Percentiles rank a stretch among this genome's conserved stretches.
These are phyloP conservation scores for Nycticebus coucang DNA, from an alignment of 2,113 vertebrate species.

Conservation along the genomic window DNA sequence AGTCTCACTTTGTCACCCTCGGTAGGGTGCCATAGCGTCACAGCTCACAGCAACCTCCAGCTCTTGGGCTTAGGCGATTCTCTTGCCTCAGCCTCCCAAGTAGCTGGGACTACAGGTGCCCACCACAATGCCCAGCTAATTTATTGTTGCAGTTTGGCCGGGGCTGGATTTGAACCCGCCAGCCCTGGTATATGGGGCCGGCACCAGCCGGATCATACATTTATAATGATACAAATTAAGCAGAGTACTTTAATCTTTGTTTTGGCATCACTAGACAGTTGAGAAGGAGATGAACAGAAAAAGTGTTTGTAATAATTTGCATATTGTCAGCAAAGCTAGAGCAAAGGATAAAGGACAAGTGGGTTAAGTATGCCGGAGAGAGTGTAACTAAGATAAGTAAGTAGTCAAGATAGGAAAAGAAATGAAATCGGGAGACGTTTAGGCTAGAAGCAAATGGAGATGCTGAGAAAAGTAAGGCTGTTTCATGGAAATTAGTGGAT, in stretches of 20 bases:
- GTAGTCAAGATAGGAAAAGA: neutral
- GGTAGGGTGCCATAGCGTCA: too few relatives aligned
- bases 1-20: too few relatives aligned
- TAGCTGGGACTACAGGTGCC: too few relatives aligned
- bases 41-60: too few relatives aligned
- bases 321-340: neutral
- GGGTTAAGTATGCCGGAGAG: neutral
- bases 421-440: neutral
- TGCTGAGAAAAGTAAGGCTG: neutral
- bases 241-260: neutral
- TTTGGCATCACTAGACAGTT: neutral
- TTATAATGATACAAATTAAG: slow-evolving; percentile 18
- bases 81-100: too few relatives aligned
- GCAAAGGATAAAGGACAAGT: neutral
- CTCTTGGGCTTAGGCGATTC: too few relatives aligned
- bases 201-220: neutral
- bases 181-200: too few relatives aligned
- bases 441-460: neutral
- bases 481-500: neutral
- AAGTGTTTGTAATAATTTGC: neutral
- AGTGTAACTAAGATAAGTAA: neutral
- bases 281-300: neutral
- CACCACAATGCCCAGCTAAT: too few relatives aligned
- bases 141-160: too few relatives aligned
- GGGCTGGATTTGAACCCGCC: too few relatives aligned